These are phyloP conservation scores for Lottia gigantea DNA, from an alignment of 2,888 invertebrate species.

Conservation along the genomic window DNA sequence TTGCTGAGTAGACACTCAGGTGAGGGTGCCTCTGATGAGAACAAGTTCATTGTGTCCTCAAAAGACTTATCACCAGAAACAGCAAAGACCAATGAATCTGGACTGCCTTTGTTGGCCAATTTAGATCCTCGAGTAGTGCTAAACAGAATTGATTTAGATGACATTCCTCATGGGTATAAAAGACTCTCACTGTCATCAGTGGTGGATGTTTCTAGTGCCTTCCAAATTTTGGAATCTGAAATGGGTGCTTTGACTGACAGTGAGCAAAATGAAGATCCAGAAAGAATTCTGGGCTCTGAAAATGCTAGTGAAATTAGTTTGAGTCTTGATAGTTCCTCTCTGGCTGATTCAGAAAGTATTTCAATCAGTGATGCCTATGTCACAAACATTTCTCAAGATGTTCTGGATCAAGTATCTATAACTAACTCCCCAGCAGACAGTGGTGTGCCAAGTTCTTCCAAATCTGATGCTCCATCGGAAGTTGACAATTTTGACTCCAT, in stretches of 20 bases:
- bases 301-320: neutral
- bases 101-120: slow-evolving; percentile 25
- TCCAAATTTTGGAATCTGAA: neutral
- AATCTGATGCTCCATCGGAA: neutral
- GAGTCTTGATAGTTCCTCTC: neutral
- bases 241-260: neutral
- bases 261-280: neutral
- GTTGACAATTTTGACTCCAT: neutral
- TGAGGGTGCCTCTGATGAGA: slow-evolving; percentile 28
- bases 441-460: neutral
- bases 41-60: slow-evolving; percentile 16
- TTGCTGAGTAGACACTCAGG: slow-evolving; percentile 28
- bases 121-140: slow-evolving; percentile 24
- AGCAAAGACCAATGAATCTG: slow-evolving; percentile 14
- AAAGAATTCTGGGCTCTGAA: neutral
- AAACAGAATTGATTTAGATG: slow-evolving; percentile 7
- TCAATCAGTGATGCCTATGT: neutral
- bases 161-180: neutral
- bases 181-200: neutral
- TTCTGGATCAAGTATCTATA: neutral
- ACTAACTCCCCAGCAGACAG: neutral
- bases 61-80: slow-evolving; percentile 7
- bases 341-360: neutral
- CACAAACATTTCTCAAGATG: neutral
- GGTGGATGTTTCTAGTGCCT: neutral